A percentile compares a stretch with the other conserved stretches of the same genome.
These are phyloP conservation scores for Hemicentrotus pulcherrimus DNA, from an alignment of 35 echinoderm and acorn worm genomes.

Conservation along the genomic window DNA sequence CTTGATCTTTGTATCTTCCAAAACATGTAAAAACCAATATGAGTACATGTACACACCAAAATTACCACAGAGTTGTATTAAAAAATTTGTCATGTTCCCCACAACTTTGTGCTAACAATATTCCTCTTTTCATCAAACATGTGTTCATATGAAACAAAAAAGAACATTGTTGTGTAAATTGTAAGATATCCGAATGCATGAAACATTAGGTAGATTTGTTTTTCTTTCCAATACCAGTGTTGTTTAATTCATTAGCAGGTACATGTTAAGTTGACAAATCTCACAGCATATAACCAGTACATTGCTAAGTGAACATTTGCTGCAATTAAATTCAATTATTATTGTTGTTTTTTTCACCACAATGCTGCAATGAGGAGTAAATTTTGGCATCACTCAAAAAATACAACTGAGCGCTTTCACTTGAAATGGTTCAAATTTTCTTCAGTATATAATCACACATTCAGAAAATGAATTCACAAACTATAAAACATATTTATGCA, in stretches of 20 bases:
- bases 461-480: no score
- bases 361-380: background rate
- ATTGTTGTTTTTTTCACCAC: background rate
- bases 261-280: background rate
- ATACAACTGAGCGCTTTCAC: background rate
- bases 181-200: background rate
- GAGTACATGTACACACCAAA: no score
- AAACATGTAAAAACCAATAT: no score
- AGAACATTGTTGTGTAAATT: background rate
- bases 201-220: background rate
- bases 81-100: no score
- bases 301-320: background rate
- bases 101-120: no score
- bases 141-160: background rate
- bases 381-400: background rate
- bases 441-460: no score
- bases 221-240: background rate
- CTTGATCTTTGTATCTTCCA: no score
- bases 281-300: conserved; percentile 1
- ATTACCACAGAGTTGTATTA: no score
- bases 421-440: background rate
- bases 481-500: no score
- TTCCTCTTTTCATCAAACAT: no score
- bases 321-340: background rate
- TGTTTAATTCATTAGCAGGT: background rate